Conservation (phyloP, 2,888 invertebrate genomes). For the Yponomeuta sedellus region DNA sequence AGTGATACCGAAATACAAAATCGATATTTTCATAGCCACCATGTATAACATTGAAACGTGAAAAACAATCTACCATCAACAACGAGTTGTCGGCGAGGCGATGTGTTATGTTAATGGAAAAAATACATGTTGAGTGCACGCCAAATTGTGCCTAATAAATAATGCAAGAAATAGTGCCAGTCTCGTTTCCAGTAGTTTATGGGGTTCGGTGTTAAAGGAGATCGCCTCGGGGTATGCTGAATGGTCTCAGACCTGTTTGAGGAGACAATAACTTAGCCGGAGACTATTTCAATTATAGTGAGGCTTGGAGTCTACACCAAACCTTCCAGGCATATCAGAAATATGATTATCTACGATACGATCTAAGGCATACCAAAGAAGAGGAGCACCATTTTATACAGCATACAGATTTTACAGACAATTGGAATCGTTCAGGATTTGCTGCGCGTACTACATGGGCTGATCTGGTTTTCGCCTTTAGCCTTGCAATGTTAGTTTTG, state of each 20-base stretch:
- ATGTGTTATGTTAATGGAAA: slow-evolving; percentile 49
- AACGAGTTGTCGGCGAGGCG: slow-evolving; percentile 24
- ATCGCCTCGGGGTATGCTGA: slow-evolving; percentile 2
- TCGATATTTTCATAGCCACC: neutral
- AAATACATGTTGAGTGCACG: slow-evolving; percentile 40
- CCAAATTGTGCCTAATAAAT: slow-evolving; percentile 50
- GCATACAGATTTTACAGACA: no score
- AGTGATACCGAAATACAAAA: neutral
- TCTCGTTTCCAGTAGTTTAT: slow-evolving; percentile 10
- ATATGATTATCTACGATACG: no score
- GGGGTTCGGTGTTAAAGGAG: slow-evolving; percentile 1
- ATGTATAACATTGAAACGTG: neutral
- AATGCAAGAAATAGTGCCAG: slow-evolving; percentile 24
- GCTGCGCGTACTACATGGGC: no score
- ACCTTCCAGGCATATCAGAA: neutral
- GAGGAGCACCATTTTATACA: no score
- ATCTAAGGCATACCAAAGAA: no score
- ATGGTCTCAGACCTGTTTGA: neutral
- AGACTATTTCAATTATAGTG: neutral
- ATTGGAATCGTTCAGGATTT: no score
- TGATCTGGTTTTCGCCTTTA: no score
- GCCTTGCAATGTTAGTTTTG: no score
- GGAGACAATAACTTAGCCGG: neutral
- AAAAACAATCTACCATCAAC: no score
- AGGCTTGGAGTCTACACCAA: neutral